Base-by-base conservation (phyloP, 1,140 invertebrate species). In the Agrilus planipennis region DNA sequence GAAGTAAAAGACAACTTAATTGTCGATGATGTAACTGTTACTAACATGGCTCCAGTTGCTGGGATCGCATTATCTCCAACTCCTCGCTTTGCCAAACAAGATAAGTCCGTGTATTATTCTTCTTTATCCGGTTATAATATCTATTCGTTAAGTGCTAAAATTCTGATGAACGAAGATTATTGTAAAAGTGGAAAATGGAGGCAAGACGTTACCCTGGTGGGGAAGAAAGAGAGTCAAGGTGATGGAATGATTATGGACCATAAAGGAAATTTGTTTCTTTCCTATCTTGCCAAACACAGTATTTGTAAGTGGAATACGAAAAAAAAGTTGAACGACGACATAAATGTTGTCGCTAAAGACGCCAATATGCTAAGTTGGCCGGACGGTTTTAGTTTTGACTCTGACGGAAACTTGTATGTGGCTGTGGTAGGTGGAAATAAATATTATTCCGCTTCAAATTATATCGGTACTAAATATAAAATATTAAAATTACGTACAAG, bases 341-440 rank as follows among this genome's bases (percentile, higher is more conserved):
- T 70, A n/a, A 68, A 78, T 15, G 73, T 82, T 29, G 70, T 75
- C 2, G 63, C 71, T 35, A 77, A 81, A 55, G 70, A 76, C 2
- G 63, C 71, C 34, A 77, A 81, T 56, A 69, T 72, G 29, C 73
- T 81, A 51, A 76, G 81, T 51, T 84, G 80, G 79, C 71, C 78
- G 0, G 75, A 78, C 45, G 70, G 70, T n/a, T 81, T 84, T 51
- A 70, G 70, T 3, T 77, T 82, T 46, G 78, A 82, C 52, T 64
- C 72, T 27, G 54, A 66, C 17, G 79, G 77, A 6, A 69, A 70
- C 44, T 51, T 81, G 0, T 81, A 73, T 57, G 71, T 77, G 4
- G 66, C 79, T 3, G 67, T 77, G 2, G 83, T 82, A 53, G 61
- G 69, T n/a, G 48, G 81, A 18, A 75, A 74, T 44, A 77, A 76